These are phyloP conservation scores for Margarornis squamiger DNA, from an alignment of 2,797 vertebrate genomes.

Conservation along the genomic window DNA sequence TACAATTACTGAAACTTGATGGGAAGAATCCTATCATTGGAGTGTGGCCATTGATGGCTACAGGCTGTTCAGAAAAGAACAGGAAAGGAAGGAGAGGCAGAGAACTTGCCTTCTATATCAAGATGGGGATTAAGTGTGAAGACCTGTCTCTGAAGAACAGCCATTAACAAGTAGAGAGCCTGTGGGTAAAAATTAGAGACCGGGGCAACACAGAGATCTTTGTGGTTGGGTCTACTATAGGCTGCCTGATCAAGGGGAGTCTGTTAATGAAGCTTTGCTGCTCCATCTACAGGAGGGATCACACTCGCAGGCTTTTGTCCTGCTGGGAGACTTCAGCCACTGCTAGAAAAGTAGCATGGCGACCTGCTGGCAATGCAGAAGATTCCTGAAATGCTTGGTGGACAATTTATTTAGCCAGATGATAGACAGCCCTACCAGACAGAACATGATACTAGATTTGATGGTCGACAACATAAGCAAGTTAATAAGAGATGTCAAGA, in stretches of 20 bases:
- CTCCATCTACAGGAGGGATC: not conserved
- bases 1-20: not conserved
- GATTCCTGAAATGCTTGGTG: not conserved
- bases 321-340: not conserved
- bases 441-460: rapidly evolving
- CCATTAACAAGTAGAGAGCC: not conserved
- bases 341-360: not conserved
- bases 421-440: not conserved
- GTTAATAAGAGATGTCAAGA: not conserved
- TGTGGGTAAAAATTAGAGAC: not conserved
- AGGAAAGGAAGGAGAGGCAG: not conserved
- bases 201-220: not conserved
- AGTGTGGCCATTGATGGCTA: not conserved
- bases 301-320: not conserved
- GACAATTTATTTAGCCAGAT: not conserved
- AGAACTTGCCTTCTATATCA: not conserved
- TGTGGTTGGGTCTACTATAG: not conserved
- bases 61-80: not conserved
- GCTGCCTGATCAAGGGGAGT: not conserved
- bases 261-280: not conserved
- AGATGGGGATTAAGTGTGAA: not conserved
- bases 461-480: not conserved
- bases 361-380: not conserved
- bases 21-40: not conserved
- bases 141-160: not conserved